Evolutionary conservation across 2,113 vertebrate genomes (phyloP).

Genomic region (Saguinus midas): DNA sequence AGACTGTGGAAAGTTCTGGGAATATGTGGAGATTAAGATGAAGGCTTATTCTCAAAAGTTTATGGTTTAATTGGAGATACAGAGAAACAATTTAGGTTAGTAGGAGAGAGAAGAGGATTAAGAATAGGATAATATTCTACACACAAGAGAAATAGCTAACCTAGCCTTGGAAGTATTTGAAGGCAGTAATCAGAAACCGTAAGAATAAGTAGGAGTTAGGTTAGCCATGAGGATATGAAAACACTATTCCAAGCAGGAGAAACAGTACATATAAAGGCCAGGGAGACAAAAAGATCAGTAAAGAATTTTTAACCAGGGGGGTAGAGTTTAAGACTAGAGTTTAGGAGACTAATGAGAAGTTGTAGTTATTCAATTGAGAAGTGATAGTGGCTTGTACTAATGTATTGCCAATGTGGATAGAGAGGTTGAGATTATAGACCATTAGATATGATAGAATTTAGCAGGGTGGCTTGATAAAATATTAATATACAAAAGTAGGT

Average conservation of each 20-base stretch:
- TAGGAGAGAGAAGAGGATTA: neutral
- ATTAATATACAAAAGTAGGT: neutral
- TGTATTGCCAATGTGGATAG: neutral
- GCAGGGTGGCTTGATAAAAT: neutral
- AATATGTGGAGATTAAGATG: neutral
- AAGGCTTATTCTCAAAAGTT: neutral
- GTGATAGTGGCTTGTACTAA: neutral
- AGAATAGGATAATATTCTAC: neutral
- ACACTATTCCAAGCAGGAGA: neutral
- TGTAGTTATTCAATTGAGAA: neutral
- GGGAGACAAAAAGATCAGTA: neutral
- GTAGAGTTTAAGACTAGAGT: neutral
- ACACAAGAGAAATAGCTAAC: neutral
- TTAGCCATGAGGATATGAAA: neutral
- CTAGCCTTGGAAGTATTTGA: neutral
- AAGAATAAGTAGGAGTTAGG: conserved; percentile 8
- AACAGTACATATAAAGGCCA: neutral
- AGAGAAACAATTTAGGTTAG: neutral
- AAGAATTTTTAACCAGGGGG: neutral
- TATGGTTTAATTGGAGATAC: neutral
- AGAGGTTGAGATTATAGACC: neutral
- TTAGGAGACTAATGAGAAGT: neutral
- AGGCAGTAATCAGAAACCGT: neutral
- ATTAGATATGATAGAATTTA: neutral
- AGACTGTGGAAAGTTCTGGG: neutral